phyloP scores from a whole-genome alignment of 2,797 vertebrate genomes.

The Adelosebastes latens region DNA sequence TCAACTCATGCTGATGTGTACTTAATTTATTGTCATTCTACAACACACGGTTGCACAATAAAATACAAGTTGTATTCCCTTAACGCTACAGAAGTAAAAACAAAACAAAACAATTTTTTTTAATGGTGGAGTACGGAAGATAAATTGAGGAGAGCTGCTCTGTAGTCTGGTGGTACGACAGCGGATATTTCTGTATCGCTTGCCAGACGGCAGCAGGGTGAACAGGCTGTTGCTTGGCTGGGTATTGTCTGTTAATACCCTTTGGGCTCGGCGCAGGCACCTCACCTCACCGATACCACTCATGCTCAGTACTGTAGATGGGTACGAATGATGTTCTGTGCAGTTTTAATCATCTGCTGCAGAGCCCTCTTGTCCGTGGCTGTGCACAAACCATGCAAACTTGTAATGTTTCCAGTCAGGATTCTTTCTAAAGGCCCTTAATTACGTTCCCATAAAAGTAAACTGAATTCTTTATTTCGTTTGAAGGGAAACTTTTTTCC shows the following conservation, averaged over 20 bases:
- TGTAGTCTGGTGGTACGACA: not conserved
- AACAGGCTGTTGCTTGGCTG: not conserved
- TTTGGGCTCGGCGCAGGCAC: not conserved
- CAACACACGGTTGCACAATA: not conserved
- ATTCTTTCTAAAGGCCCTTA: not conserved
- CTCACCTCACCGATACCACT: not conserved
- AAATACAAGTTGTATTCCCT: not conserved
- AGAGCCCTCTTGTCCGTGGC: not conserved
- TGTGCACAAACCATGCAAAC: not conserved
- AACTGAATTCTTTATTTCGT: too few relatives aligned
- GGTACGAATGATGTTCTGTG: not conserved
- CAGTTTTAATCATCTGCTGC: not conserved
- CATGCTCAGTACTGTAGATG: not conserved
- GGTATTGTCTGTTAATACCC: not conserved
- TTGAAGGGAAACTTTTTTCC: too few relatives aligned
- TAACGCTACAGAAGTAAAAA: too few relatives aligned
- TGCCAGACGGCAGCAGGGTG: not conserved
- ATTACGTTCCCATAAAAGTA: too few relatives aligned
- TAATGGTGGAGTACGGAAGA: not conserved
- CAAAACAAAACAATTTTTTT: not conserved
- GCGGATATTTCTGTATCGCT: not conserved
- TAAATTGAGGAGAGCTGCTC: not conserved
- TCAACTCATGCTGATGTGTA: not conserved
- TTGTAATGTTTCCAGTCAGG: not conserved
- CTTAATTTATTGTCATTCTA: not conserved